Percentiles rank a stretch among this genome's conserved stretches.
Conservation (phyloP, 2,797 vertebrate genomes). For the Propithecus perrieri region DNA sequence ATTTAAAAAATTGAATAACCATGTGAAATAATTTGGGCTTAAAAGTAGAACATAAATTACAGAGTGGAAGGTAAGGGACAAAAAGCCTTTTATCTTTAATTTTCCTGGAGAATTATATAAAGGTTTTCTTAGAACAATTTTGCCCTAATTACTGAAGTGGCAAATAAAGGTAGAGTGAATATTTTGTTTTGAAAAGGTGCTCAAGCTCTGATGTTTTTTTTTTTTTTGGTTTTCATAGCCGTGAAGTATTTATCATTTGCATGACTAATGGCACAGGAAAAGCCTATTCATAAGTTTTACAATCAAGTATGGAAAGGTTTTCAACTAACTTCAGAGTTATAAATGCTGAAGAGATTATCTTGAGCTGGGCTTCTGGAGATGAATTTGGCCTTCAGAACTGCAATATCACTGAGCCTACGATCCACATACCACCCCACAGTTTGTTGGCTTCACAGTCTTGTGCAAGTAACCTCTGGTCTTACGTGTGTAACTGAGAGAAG, state of each 20-base stretch:
- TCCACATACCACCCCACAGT: constrained; percentile 76
- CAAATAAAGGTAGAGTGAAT: constrained; percentile 81
- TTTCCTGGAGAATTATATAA: constrained; percentile 81
- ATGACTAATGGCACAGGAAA: constrained; percentile 87
- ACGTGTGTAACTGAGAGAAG: constrained; percentile 83
- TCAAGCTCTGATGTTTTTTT: constrained; percentile 81
- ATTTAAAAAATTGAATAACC: constrained; percentile 79
- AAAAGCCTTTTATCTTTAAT: constrained; percentile 78
- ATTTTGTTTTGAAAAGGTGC: constrained; percentile 86
- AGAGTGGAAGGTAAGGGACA: constrained; percentile 81
- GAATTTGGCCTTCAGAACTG: constrained; percentile 83
- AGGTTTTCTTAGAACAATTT: constrained; percentile 75
- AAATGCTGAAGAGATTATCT: constrained; percentile 79
- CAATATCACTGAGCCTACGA: constrained; percentile 83
- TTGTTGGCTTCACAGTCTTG: constrained; percentile 83
- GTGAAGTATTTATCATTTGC: constrained; percentile 87
- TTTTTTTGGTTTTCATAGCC: constrained; percentile 82
- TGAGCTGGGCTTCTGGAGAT: constrained; percentile 80
- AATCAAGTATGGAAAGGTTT: constrained; percentile 81
- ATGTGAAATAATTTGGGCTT: constrained; percentile 81
- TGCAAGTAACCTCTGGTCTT: constrained; percentile 85
- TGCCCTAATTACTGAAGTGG: constrained; percentile 84
- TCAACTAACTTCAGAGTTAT: constrained; percentile 80
- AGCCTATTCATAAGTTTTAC: constrained; percentile 85
- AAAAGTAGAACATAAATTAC: constrained; percentile 83